Evolutionary conservation across 2,888 invertebrate genomes (phyloP), one percentile per base, ranked within the genome.

Genomic region (Cepaea hortensis): DNA sequence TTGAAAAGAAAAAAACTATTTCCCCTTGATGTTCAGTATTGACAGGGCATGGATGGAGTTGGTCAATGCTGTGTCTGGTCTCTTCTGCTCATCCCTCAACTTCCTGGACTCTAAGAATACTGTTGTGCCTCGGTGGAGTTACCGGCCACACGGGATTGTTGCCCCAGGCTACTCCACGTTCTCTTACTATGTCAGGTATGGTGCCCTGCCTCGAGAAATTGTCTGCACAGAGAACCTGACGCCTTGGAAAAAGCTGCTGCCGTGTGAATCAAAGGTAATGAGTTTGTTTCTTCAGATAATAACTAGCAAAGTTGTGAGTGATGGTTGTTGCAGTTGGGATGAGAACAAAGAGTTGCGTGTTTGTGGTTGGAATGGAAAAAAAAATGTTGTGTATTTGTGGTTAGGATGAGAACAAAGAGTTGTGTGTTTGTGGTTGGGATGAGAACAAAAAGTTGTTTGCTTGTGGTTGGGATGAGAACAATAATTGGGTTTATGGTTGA

Each of bases 141-240:
- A 98, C 92, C 96, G 97, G 91, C 98, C 98, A 0, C 95, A 95
- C 87, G 97, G 97, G 73, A 96, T 96, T 75, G 95, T 95, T 13
- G 91, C 94, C 94, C 96, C 93, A 94, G 95, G 92, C 95, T 95
- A 90, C 95, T 95, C 92, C 23, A 89, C 90, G 65, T 88, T 91
- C 61, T 91, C 91, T 11, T 80, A 90, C 18, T 91, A 90, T 79
- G 89, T 94, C 46, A 89, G 95, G 70, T 99, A 98, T 95, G 97
- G 98, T 0, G 96, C 97, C n/a, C 94, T 99, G 88, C 98, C 99
- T 0, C 96, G 98, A 90, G 99, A 99, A 95, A 97, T 98, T 91
- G 98, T 99, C 5, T 99, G 99, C 93, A 99, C 99, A 0, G 99
- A 99, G 95, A 99, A 99, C 95, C 95, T 99, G 91, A 99, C 99